Base-by-base conservation (phyloP, 2,113 vertebrate genomes). In the Henicopernis longicauda region DNA sequence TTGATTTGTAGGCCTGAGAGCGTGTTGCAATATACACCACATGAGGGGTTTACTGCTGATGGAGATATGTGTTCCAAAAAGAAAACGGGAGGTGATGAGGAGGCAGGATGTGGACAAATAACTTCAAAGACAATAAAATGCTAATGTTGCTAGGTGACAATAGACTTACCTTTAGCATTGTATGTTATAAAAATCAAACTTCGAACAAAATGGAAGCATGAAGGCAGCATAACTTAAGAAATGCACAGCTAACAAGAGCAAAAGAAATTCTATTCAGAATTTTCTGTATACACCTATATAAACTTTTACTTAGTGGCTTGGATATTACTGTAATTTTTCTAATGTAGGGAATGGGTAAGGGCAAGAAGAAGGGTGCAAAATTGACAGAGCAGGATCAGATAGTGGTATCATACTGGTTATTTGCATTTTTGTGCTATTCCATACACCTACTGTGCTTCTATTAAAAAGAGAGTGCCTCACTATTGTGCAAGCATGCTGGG, bases 21-120 rank as follows among this genome's bases (percentile, higher is more conserved):
- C 0, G 0, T 36, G 31, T 63, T 77, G 65, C 59, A 63, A 9
- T n/a, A 58, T 21, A 16, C 7, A 40, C 23, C 6, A 6, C 9
- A 13, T 21, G 21, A 77, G 81, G 31, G 15, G 9, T 45, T 70
- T 76, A 42, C 17, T 81, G 25, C 32, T 74, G 38, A 17, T 69
- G 40, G 27, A 45, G 27, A 22, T 36, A 49, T 3, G 21, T 44
- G 12, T 73, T 81, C 54, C n/a, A 63, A 73, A 82, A 86, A 18
- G 17, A 82, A 92, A 38, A 65, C 7, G 10, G 32, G 16, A 74
- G 15, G 40, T 54, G 67, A 58, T 29, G 59, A 74, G 14, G 22
- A 81, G 21, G 23, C 31, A 47, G 69, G 50, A 83, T 63, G 14
- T 42, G 44, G 38, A 38, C n/a, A 55, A 32, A 14, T 49, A 69